Percentiles rank a stretch among this genome's conserved stretches.
Evolutionary conservation across 2,113 vertebrate genomes (phyloP).

Genomic region (Corynorhinus townsendii): DNA sequence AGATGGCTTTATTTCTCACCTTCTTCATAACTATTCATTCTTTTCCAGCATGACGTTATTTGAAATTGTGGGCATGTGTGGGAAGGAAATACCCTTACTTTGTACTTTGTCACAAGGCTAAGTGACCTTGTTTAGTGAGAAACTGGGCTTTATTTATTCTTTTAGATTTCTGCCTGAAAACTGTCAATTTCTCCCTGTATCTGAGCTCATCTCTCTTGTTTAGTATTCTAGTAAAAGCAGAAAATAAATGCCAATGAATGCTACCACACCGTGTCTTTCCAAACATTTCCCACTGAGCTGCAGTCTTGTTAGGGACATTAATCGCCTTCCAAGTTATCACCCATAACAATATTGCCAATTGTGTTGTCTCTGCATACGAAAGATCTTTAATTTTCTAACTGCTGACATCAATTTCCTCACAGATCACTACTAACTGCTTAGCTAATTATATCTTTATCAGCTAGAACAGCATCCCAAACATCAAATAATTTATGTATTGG

Average conservation of each 20-base stretch:
- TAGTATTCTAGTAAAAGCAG: background rate
- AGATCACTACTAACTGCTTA: background rate
- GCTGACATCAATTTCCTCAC: background rate
- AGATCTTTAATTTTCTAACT: background rate
- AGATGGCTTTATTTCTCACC: background rate
- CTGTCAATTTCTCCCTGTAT: background rate
- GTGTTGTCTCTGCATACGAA: background rate
- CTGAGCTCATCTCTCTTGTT: background rate
- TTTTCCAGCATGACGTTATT: background rate
- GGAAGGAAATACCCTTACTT: background rate
- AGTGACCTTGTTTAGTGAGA: background rate
- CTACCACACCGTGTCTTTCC: background rate
- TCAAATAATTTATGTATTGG: background rate
- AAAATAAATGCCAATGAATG: slow-evolving; percentile 18
- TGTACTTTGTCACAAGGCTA: background rate
- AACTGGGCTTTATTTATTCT: background rate
- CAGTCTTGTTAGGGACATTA: background rate
- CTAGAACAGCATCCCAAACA: background rate
- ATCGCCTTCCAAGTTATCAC: background rate
- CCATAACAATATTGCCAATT: background rate
- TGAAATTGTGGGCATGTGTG: background rate
- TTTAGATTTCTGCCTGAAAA: slow-evolving; percentile 19
- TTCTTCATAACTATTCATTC: background rate
- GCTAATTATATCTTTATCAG: background rate
- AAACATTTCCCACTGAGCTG: background rate